Evolutionary conservation across 2,888 invertebrate genomes (phyloP), one percentile per base, ranked within the genome.

Genomic region (Bruchidius siliquastri): DNA sequence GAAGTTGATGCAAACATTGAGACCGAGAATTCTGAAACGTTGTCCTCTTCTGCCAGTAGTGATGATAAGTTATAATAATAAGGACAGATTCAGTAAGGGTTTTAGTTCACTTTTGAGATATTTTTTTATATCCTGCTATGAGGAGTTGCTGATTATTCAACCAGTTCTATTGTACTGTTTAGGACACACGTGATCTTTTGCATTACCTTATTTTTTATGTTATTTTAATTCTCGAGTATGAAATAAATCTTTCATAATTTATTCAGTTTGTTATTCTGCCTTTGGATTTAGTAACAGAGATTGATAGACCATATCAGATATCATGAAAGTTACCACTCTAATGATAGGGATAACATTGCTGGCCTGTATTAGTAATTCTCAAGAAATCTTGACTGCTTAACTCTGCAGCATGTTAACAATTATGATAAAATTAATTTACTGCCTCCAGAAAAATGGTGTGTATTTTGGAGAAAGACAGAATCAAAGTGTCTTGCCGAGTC

Each of bases 1-100:
- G 81, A 80, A 72, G 79, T 79, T 22, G 81, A 79, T 68, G 74
- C 67, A 2, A 74, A 77, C 73, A 68, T 22, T 18, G 68, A 68
- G 20, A 22, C 68, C 13, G 68, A 68, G 4, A 22, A 22, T 68
- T 21, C 21, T 21, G 68, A 68, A 20, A 68, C 49, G 49, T 49
- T 13, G 18, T 49, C 49, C 18, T 49, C 49, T 8, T 49, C 49
- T 49, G 49, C 49, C 49, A 49, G 18, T 18, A 49, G 49, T 49
- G 49, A 49, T 18, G 49, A 49, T 18, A 49, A 49, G 49, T 49
- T 49, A 49, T 49, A 49, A 49, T 49, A 49, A 49, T 13, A 49
- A 3, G 13, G 18, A 49, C 49, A 13, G 49, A 49, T 49, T 49
- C 13, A 13, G 1, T 49, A 49, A 49, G 49, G 49, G 49, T 49